Conservation (phyloP, 2,113 vertebrate genomes). For the Bos indicus region DNA sequence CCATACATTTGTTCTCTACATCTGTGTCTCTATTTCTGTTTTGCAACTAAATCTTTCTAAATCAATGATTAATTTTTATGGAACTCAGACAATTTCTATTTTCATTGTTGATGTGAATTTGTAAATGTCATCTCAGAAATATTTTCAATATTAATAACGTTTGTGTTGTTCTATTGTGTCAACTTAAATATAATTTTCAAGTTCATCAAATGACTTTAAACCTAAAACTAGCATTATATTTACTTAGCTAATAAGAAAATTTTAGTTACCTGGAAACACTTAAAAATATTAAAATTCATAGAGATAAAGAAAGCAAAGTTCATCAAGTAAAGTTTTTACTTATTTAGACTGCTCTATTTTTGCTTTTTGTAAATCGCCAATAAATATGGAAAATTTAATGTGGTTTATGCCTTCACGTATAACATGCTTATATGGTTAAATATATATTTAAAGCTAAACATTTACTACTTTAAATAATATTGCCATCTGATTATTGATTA, state of each 20-base stretch:
- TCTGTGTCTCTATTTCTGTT: not conserved
- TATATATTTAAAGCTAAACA: not conserved
- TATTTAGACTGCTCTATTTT: not conserved
- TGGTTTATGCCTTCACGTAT: not conserved
- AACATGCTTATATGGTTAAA: not conserved
- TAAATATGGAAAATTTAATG: not conserved
- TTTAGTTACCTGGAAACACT: not conserved
- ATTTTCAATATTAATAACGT: not conserved
- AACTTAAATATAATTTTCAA: slow-evolving; percentile 14
- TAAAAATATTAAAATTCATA: not conserved
- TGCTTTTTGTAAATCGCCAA: not conserved
- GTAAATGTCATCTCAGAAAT: not conserved
- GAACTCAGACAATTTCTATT: not conserved
- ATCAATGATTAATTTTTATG: not conserved
- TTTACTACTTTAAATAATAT: not conserved
- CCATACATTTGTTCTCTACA: not conserved
- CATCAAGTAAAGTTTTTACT: not conserved
- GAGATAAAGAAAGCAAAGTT: not conserved
- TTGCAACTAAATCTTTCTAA: not conserved
- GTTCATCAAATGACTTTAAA: not conserved
- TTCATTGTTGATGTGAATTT: not conserved
- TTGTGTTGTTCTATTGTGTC: not conserved
- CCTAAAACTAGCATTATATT: not conserved
- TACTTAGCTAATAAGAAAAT: not conserved
- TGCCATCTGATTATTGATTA: not conserved